Conservation (phyloP, 1,140 invertebrate genomes). For the Brachionus sp. region DNA sequence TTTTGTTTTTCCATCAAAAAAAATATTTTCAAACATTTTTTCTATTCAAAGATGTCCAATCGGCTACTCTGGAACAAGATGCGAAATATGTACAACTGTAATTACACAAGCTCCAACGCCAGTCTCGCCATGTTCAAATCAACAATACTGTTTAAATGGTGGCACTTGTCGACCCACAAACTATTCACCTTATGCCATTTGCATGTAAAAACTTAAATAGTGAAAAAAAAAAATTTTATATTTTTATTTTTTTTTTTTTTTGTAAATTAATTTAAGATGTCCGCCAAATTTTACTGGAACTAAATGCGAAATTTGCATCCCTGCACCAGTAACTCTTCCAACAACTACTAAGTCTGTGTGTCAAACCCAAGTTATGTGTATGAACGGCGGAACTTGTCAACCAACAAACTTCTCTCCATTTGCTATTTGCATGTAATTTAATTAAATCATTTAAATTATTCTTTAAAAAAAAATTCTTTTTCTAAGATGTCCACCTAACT, state of each 20-base stretch:
- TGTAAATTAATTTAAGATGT: conserved; percentile 7
- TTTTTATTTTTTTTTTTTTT: background rate
- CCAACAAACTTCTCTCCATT: background rate
- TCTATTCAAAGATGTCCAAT: conserved; percentile 26
- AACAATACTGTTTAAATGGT: conserved; percentile 27
- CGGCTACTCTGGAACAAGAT: conserved; percentile 3
- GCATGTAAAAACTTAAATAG: background rate
- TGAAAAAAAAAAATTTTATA: background rate
- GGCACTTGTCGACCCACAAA: conserved; percentile 6
- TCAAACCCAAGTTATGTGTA: background rate
- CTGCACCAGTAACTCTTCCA: background rate
- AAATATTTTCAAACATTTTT: no score
- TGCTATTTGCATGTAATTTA: conserved; percentile 8
- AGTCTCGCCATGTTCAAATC: background rate
- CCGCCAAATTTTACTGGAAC: conserved; percentile 20
- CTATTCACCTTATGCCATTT: conserved; percentile 22
- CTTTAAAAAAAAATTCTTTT: background rate
- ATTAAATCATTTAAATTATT: background rate
- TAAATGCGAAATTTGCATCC: background rate
- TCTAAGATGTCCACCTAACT: conserved; percentile 12
- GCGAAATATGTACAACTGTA: background rate
- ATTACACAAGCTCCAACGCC: conserved; percentile 22
- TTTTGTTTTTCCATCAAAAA: no score
- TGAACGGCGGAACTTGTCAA: conserved; percentile 32
- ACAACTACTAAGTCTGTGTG: background rate